Evolutionary conservation across 2,888 invertebrate species (phyloP).

Genomic region (Philopedon plagiatum): DNA sequence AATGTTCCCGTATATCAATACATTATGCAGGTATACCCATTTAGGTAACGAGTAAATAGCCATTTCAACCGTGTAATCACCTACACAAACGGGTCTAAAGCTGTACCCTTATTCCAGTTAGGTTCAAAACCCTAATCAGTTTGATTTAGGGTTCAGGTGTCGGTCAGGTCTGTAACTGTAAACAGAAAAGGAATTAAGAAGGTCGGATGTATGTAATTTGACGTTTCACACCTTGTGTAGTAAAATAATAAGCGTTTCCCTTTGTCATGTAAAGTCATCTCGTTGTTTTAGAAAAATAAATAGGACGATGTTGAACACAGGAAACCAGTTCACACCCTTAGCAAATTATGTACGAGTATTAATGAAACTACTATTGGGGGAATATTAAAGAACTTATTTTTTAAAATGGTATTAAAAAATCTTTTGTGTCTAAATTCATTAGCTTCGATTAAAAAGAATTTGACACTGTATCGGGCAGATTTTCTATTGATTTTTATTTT

Average conservation of each 20-base stretch:
- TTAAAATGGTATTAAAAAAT: too few species aligned
- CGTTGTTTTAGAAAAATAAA: too few species aligned
- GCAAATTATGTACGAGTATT: too few species aligned
- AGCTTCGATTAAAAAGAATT: too few species aligned
- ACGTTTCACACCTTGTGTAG: slow-evolving; percentile 30
- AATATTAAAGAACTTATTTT: too few species aligned
- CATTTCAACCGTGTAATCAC: slow-evolving; percentile 51
- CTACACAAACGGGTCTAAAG: slow-evolving; percentile 50
- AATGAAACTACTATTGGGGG: too few species aligned
- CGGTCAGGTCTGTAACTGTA: slow-evolving; percentile 35
- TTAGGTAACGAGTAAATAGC: slow-evolving; percentile 50
- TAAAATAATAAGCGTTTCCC: neutral
- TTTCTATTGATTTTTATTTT: too few species aligned
- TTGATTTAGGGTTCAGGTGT: slow-evolving; percentile 52
- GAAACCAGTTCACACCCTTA: too few species aligned
- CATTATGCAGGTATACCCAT: slow-evolving; percentile 48
- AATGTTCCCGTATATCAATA: slow-evolving; percentile 38
- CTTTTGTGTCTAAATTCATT: too few species aligned
- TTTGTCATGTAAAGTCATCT: neutral
- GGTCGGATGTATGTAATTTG: slow-evolving; percentile 4
- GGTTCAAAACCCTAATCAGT: slow-evolving; percentile 50
- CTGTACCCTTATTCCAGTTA: slow-evolving; percentile 46
- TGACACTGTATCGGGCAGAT: too few species aligned
- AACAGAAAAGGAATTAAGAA: slow-evolving; percentile 23
- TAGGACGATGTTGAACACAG: too few species aligned